Evolutionary conservation across 1,140 invertebrate genomes (phyloP).

Genomic region (Philopotamus ludificatus): DNA sequence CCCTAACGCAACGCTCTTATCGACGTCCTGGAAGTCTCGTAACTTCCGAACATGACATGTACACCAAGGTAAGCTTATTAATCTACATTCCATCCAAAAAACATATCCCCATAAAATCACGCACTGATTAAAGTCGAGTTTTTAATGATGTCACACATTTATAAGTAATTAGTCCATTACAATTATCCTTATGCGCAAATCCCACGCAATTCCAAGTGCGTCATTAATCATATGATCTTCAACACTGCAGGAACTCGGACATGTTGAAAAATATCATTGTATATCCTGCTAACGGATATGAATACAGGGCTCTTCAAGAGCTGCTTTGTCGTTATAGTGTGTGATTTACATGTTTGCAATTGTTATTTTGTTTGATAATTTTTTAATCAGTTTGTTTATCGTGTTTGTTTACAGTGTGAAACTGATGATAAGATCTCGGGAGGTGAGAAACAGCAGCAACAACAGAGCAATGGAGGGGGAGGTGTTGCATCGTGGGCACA

Average conservation of each 20-base stretch:
- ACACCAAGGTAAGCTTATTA: conserved; percentile 45
- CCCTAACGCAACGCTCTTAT: conserved; percentile 46
- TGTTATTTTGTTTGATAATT: too few relatives aligned
- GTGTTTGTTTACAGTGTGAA: conserved; percentile 24
- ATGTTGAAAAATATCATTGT: neutral
- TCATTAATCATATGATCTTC: neutral
- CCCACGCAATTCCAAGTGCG: neutral
- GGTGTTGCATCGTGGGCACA: conserved; percentile 74
- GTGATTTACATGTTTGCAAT: too few relatives aligned
- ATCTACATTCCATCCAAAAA: too few relatives aligned
- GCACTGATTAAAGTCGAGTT: too few relatives aligned
- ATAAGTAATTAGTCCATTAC: neutral
- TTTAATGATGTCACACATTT: neutral
- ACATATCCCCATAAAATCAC: too few relatives aligned
- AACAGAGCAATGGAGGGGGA: conserved; percentile 34
- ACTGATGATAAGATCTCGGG: conserved; percentile 3
- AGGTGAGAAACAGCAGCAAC: conserved; percentile 23
- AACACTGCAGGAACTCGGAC: too few relatives aligned
- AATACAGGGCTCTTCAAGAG: neutral
- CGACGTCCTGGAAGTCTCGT: conserved; percentile 47
- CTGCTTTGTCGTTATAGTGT: too few relatives aligned
- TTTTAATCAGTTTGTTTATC: too few relatives aligned
- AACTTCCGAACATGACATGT: conserved; percentile 50
- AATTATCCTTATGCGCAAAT: neutral
- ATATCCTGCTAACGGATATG: neutral